phyloP scores from a whole-genome alignment of 2,113 vertebrate species.

The Corythornis madagascariensis region DNA sequence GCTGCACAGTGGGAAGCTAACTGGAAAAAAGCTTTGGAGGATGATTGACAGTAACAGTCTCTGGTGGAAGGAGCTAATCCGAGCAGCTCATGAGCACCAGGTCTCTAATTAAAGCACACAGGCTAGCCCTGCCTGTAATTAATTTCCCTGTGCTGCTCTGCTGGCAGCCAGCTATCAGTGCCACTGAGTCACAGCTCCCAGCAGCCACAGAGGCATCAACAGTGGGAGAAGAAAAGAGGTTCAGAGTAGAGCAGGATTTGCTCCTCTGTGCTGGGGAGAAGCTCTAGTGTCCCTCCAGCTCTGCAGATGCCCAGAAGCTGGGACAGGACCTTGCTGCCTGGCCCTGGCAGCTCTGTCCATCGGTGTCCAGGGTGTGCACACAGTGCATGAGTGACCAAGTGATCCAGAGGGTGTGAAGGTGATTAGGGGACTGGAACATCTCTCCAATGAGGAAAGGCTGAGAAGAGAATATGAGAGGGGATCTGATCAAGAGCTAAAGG shows the following conservation, averaged over 20 bases:
- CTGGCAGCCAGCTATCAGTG: not conserved
- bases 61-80: slow-evolving; percentile 3
- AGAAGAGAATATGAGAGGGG: not conserved
- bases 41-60: slow-evolving; percentile 43
- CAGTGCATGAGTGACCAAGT: not conserved
- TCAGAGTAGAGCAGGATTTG: not conserved
- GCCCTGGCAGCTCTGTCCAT: accelerated
- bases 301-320: not conserved
- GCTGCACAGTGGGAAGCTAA: not conserved
- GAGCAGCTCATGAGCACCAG: slow-evolving; percentile 20
- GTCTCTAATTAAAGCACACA: slow-evolving; percentile 53
- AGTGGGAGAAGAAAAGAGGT: not conserved
- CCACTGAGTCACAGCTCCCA: not conserved
- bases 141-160: not conserved
- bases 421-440: not conserved
- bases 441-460: not conserved
- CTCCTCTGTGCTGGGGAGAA: not conserved
- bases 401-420: not conserved
- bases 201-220: not conserved
- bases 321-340: not conserved
- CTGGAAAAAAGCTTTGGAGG: not conserved
- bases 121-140: slow-evolving; percentile 48
- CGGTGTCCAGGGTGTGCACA: no score
- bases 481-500: not conserved
- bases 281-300: not conserved